Conservation (phyloP, 2,888 invertebrate genomes). For the Sialis fuliginosa region DNA sequence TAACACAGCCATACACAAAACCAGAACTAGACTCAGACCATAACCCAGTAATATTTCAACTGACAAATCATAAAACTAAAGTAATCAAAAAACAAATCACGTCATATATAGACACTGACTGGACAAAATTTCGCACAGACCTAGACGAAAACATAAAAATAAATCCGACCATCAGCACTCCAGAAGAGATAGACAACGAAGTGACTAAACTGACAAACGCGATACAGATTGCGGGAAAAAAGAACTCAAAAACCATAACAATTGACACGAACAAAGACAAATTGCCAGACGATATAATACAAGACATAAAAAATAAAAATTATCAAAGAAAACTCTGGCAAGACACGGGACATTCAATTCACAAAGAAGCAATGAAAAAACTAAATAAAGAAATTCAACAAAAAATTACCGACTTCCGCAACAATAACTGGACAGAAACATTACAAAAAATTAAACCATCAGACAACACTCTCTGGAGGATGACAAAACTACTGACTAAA, state of each 20-base stretch:
- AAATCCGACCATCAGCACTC: conserved; percentile 1
- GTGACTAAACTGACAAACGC: background rate
- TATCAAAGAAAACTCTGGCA: background rate
- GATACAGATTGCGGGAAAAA: background rate
- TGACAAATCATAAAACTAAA: background rate
- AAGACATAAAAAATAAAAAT: background rate
- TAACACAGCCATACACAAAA: background rate
- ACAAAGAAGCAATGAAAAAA: background rate
- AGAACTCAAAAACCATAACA: background rate
- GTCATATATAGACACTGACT: conserved; percentile 6
- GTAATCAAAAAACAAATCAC: background rate
- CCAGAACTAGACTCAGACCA: background rate
- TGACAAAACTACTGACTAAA: conserved; percentile 6
- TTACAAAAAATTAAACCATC: conserved; percentile 1
- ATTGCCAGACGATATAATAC: background rate
- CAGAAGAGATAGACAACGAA: background rate
- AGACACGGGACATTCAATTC: background rate
- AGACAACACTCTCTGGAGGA: conserved; percentile 9
- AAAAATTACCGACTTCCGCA: background rate
- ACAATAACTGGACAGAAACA: conserved; percentile 3
- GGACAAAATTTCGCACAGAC: conserved; percentile 4
- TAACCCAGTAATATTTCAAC: background rate
- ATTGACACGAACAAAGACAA: background rate
- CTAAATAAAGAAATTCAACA: background rate
- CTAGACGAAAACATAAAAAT: conserved; percentile 5